Conservation (phyloP, 2,888 invertebrate genomes). For the Phasia obesa region DNA sequence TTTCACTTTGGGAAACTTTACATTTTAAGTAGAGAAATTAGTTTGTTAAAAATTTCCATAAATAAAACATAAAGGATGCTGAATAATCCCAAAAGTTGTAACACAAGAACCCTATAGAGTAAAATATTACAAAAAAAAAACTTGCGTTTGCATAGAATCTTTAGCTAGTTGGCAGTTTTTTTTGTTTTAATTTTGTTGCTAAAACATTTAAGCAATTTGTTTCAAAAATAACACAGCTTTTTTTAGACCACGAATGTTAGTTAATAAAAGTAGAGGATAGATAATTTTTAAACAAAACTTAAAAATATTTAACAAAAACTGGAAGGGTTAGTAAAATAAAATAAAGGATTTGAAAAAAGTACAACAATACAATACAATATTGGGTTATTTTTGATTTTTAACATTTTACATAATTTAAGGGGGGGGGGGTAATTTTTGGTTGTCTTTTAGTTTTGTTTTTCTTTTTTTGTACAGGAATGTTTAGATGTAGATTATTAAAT, state of each 20-base stretch:
- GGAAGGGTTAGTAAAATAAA: neutral
- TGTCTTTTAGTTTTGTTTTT: constrained; percentile 22
- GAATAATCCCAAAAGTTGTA: constrained; percentile 57
- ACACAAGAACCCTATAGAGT: constrained; percentile 67
- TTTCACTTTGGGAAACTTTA: constrained; percentile 55
- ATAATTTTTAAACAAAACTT: constrained; percentile 39
- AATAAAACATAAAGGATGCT: constrained; percentile 68
- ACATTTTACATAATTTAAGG: constrained; percentile 47
- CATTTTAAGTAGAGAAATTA: constrained; percentile 64
- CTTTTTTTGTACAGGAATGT: constrained; percentile 79
- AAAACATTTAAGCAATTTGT: constrained; percentile 34
- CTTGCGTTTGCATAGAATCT: neutral
- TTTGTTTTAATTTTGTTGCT: constrained; percentile 25
- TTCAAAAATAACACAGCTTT: constrained; percentile 42
- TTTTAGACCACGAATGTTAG: too few relatives aligned
- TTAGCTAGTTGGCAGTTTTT: constrained; percentile 58
- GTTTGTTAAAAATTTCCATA: constrained; percentile 68
- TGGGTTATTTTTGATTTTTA: neutral
- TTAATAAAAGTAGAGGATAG: constrained; percentile 1
- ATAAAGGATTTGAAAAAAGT: constrained; percentile 58
- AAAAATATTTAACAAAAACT: constrained; percentile 64
- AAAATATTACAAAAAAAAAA: constrained; percentile 6
- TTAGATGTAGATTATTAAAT: constrained; percentile 73
- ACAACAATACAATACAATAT: constrained; percentile 65
- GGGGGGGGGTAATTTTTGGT: constrained; percentile 1